These are phyloP conservation scores for Apotomis turbidana DNA, from an alignment of 2,888 invertebrate genomes.

Conservation along the genomic window DNA sequence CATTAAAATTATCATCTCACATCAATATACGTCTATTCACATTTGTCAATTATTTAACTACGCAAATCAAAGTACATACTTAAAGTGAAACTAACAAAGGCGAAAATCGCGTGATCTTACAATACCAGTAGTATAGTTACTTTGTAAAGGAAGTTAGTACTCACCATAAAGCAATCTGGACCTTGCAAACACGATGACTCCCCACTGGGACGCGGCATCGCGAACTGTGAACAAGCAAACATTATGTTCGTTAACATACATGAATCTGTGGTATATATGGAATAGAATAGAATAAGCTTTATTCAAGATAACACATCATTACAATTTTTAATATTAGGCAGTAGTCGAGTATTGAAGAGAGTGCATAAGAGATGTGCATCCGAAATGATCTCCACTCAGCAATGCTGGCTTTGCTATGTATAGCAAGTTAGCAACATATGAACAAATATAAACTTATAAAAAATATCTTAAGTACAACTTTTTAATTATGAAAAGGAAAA, in stretches of 20 bases:
- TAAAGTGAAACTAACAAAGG: neutral
- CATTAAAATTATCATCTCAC: neutral
- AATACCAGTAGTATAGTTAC: neutral
- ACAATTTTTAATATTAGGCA: too few species aligned
- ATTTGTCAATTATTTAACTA: neutral
- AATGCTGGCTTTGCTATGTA: too few species aligned
- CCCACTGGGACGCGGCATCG: constrained; percentile 85
- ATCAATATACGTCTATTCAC: neutral
- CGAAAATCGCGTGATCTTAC: neutral
- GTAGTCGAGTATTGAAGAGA: too few species aligned
- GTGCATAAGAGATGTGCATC: too few species aligned
- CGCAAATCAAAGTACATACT: neutral
- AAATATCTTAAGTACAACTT: too few species aligned
- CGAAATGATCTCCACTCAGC: too few species aligned
- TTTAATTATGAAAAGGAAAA: too few species aligned
- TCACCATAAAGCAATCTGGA: constrained; percentile 89
- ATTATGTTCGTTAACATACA: constrained; percentile 58
- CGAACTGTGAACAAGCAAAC: constrained; percentile 85
- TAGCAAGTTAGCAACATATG: too few species aligned
- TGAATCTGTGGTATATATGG: too few species aligned
- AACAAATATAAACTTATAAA: too few species aligned
- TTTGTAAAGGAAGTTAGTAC: constrained; percentile 55
- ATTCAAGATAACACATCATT: too few species aligned
- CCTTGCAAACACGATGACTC: constrained; percentile 88
- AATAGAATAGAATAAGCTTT: too few species aligned